Conservation (phyloP, 2,113 vertebrate genomes). For the Tragulus kanchil region DNA sequence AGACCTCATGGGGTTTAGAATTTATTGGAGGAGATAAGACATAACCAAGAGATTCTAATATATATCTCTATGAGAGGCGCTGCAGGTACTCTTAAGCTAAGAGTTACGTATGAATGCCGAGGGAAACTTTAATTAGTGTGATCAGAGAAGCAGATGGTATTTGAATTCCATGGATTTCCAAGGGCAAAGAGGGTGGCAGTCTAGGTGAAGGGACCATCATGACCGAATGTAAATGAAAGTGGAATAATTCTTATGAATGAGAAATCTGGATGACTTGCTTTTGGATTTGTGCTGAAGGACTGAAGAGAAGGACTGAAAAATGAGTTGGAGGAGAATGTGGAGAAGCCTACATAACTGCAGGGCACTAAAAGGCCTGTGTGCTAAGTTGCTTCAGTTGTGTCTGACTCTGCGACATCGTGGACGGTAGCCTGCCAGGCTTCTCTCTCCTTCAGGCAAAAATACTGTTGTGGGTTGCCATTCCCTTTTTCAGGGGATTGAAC, state of each 20-base stretch:
- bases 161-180: background rate
- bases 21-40: slow-evolving; percentile 59
- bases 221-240: background rate
- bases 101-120: slow-evolving; percentile 43
- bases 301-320: background rate
- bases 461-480: too few species aligned
- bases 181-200: background rate
- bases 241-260: background rate
- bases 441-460: too few species aligned
- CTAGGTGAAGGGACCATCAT: background rate
- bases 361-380: background rate
- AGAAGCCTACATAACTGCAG: background rate
- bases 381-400: too few species aligned
- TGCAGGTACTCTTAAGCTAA: slow-evolving; percentile 58
- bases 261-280: background rate
- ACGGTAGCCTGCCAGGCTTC: too few species aligned
- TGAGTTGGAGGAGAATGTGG: background rate
- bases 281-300: background rate
- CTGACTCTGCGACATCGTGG: too few species aligned
- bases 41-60: background rate
- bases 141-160: background rate
- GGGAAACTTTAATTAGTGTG: slow-evolving; percentile 63
- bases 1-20: slow-evolving; percentile 48
- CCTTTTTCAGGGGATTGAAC: too few species aligned
- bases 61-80: slow-evolving; percentile 47